Base-by-base conservation (phyloP, 2,113 vertebrate species). In the Sylvilagus bachmani region DNA sequence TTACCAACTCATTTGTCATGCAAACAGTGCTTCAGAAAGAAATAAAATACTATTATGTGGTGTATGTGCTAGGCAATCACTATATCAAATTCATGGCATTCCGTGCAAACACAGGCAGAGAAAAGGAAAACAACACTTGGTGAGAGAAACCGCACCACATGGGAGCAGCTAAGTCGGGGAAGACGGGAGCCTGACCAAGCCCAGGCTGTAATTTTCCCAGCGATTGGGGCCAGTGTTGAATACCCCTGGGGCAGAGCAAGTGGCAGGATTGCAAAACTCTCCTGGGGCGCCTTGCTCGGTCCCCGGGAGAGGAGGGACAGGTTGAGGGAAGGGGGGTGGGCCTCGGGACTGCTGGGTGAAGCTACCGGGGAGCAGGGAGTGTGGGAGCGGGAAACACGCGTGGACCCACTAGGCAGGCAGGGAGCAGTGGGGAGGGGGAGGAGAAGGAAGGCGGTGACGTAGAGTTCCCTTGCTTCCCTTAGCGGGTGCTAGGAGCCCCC, bases 1-100 rank as follows among this genome's bases (percentile, higher is more conserved):
- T 95, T 96, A 97, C 96, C 96, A 87, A 85, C 97, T 97, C 96
- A 91, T 96, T 97, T 98, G 96, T 98, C 97, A 97, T 97, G 97
- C 97, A 97, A 97, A 97, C 97, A 93, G 97, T 89, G 95, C 96
- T 95, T 96, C 96, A 53, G 96, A 95, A 97, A 97, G 96, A 97
- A 97, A 97, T 81, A 96, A 97, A 97, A 97, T 96, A 96, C 96
- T 95, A 96, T 97, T 96, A 95, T 96, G 97, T 93, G 97, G 93
- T 96, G 73, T 95, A 74, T 95, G 97, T 96, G 97, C 94, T 95
- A 96, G 96, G 97, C 96, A 97, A 96, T 97, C 97, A 97, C 96
- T 97, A 91, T 91, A 97, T 97, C 97, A 97, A 95, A 97, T 93
- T 95, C 96, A 74, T 94, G 96, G 97, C 96, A 95, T 64, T 97